Conservation (phyloP, 2,888 invertebrate species). For the Drosophila mulleri region DNA sequence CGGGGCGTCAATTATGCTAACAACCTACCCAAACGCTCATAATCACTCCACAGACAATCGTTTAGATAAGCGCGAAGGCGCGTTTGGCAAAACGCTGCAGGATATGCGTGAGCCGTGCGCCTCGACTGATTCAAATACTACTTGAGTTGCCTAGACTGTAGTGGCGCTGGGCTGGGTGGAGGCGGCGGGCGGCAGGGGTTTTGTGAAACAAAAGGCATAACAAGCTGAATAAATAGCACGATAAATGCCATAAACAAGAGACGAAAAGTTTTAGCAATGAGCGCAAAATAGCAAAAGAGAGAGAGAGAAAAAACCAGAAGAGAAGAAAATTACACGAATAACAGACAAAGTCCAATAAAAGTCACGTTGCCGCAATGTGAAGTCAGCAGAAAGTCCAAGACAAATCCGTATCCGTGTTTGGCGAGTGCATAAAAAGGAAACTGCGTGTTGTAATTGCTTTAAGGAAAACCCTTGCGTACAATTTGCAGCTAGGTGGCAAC, state of each 20-base stretch:
- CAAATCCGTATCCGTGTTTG: constrained; percentile 27
- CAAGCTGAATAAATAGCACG: constrained; percentile 78
- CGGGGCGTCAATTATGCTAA: constrained; percentile 81
- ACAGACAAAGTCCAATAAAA: constrained; percentile 74
- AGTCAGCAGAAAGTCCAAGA: constrained; percentile 71
- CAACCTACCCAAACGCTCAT: constrained; percentile 79
- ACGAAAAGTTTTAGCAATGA: constrained; percentile 71
- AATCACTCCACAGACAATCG: constrained; percentile 82
- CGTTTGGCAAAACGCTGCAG: constrained; percentile 79
- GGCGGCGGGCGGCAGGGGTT: background rate
- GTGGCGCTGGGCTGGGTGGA: background rate
- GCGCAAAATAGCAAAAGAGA: constrained; percentile 39
- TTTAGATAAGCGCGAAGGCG: constrained; percentile 77
- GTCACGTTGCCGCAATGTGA: constrained; percentile 73
- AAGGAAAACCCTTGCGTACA: constrained; percentile 75
- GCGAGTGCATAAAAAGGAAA: constrained; percentile 62
- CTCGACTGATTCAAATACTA: constrained; percentile 47
- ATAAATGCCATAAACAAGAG: constrained; percentile 81
- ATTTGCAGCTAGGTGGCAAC: constrained; percentile 78
- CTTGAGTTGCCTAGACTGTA: constrained; percentile 22
- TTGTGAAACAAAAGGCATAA: constrained; percentile 73
- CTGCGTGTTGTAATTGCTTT: constrained; percentile 72
- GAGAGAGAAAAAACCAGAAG: background rate
- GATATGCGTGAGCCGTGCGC: constrained; percentile 59
- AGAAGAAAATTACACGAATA: constrained; percentile 15